phyloP scores from a whole-genome alignment of 2,888 invertebrate species.

The Lydus trimaculatus region DNA sequence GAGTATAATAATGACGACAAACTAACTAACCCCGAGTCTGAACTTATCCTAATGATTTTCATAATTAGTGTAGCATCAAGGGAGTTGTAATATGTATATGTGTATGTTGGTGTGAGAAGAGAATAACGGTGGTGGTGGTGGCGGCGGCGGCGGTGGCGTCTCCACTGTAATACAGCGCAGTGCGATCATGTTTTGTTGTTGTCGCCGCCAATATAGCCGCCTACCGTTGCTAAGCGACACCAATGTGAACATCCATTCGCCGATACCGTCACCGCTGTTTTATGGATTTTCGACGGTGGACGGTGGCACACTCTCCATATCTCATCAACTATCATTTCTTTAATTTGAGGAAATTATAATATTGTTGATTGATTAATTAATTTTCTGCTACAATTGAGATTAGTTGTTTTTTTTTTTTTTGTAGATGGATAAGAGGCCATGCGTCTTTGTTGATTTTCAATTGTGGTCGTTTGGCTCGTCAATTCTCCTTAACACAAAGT shows the following conservation, averaged over 20 bases:
- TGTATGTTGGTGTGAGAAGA: slow-evolving; percentile 5
- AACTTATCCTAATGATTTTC: slow-evolving; percentile 61
- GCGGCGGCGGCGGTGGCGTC: slow-evolving; percentile 17
- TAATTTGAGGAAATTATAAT: neutral
- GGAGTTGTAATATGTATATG: slow-evolving; percentile 14
- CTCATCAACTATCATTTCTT: slow-evolving; percentile 2
- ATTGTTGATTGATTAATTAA: neutral
- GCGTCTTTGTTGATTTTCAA: slow-evolving; percentile 53
- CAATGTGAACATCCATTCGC: slow-evolving; percentile 41
- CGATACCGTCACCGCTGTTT: slow-evolving; percentile 40
- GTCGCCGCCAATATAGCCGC: slow-evolving; percentile 43
- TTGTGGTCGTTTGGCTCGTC: slow-evolving; percentile 49
- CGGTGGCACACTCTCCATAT: slow-evolving; percentile 5
- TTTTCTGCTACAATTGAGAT: neutral
- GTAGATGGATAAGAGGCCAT: neutral
- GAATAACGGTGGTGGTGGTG: slow-evolving; percentile 6
- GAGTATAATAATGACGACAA: slow-evolving; percentile 41
- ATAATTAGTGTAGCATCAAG: slow-evolving; percentile 57
- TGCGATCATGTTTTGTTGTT: slow-evolving; percentile 54
- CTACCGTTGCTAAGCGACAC: slow-evolving; percentile 46
- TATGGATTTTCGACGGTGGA: slow-evolving; percentile 14
- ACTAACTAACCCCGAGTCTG: slow-evolving; percentile 56
- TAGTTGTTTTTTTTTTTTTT: neutral
- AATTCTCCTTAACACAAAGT: slow-evolving; percentile 38
- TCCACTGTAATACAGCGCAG: slow-evolving; percentile 16